Conservation (phyloP, 2,113 vertebrate species). For the Grallaria varia region DNA sequence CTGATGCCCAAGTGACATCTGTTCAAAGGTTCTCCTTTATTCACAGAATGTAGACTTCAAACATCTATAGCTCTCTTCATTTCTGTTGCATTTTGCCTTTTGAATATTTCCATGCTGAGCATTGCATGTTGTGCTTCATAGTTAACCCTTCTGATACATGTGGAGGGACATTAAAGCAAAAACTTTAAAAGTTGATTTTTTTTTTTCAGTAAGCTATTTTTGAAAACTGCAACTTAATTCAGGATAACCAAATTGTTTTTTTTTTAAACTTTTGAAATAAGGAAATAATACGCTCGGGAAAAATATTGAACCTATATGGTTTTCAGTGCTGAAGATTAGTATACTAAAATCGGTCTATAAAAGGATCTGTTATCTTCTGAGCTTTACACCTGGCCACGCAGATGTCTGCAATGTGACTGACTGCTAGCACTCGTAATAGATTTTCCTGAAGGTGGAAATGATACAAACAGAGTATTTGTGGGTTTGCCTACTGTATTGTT, state of each 20-base stretch:
- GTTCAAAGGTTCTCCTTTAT: not conserved
- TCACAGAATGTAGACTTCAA: not conserved
- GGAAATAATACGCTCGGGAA: not conserved
- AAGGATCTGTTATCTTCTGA: not conserved
- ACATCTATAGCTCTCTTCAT: not conserved
- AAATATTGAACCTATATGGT: not conserved
- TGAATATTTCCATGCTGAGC: not conserved
- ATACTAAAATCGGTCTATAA: not conserved
- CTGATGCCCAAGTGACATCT: not conserved
- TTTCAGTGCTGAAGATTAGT: not conserved
- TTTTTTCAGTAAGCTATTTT: not conserved
- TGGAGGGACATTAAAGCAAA: not conserved
- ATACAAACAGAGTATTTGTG: not conserved
- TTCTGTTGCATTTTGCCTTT: not conserved
- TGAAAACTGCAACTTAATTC: not conserved
- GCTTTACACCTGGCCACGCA: fast-evolving
- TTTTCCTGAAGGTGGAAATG: not conserved
- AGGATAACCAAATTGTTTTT: fast-evolving
- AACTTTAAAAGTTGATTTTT: not conserved
- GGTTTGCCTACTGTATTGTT: not conserved
- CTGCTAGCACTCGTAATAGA: not conserved
- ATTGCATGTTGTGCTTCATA: not conserved
- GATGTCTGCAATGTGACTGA: not conserved
- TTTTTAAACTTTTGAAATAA: not conserved
- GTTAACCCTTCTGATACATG: not conserved